Evolutionary conservation across 2,888 invertebrate genomes (phyloP), one percentile per base, ranked within the genome.

Genomic region (Leptura quadrifasciata): DNA sequence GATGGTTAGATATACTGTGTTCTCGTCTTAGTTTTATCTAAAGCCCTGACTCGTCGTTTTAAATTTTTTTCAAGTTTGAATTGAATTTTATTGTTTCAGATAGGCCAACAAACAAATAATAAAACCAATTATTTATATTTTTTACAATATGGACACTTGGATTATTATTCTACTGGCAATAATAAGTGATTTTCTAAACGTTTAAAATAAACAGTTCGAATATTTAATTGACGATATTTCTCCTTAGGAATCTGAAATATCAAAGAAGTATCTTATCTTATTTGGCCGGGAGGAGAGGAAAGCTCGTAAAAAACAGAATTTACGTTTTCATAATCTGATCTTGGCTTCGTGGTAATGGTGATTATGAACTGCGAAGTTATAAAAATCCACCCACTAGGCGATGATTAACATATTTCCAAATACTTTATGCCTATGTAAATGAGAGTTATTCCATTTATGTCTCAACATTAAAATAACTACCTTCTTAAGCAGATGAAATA

Each of bases 361-460:
- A 65, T 65, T 65, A 65, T 20, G 65, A 65, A 47, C 20, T 24
- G 39, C 47, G 47, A 65, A 65, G 65, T 47, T 65, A 65, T 65
- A 65, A 65, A 65, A 65, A 52, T 52, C 74, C 65, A 63, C 77
- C 74, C 77, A 77, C 71, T 65, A 60, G 55, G 63, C 21, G 60
- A 60, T 74, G 63, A 77, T 77, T 77, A 77, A 77, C 74, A 72
- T 74, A 74, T 74, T 57, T 61, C 65, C 68, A 77, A 74, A 74
- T 74, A 74, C 75, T 74, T 74, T 77, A 77, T 61, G 67, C 65
- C 61, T 74, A 77, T 74, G 77, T 65, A 74, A 71, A 77, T 77
- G 70, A 76, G 68, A 69, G 47, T 20, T 69, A 58, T 74, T 55
- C 69, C 31, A 60, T 74, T 72, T 74, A 24, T 72, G 71, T 65